These are phyloP conservation scores for Limosa lapponica DNA, from an alignment of 2,797 vertebrate species.

Conservation along the genomic window DNA sequence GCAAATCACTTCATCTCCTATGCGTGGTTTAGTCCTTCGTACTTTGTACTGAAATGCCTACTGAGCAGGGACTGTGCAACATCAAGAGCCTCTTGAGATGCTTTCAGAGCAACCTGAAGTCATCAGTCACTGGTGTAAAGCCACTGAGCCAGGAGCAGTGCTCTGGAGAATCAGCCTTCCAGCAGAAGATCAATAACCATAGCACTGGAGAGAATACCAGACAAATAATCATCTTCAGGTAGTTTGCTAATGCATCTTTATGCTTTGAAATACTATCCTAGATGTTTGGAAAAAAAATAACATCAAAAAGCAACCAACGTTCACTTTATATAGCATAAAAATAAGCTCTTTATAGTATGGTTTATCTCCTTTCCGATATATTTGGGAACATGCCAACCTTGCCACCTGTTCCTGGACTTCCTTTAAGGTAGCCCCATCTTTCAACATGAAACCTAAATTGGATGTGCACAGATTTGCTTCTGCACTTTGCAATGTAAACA, in stretches of 20 bases:
- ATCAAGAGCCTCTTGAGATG: neutral
- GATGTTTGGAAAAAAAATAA: neutral
- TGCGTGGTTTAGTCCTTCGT: accelerated
- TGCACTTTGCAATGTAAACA: slow-evolving; percentile 49
- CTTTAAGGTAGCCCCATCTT: slow-evolving; percentile 43
- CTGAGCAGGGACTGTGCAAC: neutral
- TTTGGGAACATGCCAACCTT: neutral
- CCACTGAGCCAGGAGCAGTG: neutral
- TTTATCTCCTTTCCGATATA: slow-evolving; percentile 15
- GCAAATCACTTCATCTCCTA: neutral
- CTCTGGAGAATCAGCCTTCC: neutral
- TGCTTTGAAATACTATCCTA: neutral
- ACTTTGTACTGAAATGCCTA: neutral
- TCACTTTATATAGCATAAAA: neutral
- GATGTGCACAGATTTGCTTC: slow-evolving; percentile 29
- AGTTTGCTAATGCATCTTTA: neutral
- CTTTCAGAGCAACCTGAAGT: neutral
- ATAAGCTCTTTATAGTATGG: neutral
- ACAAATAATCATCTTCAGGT: neutral
- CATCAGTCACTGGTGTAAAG: neutral
- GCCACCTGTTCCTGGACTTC: slow-evolving; percentile 50
- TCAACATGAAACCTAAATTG: slow-evolving; percentile 42
- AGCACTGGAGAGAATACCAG: neutral
- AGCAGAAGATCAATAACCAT: neutral
- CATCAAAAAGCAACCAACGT: neutral